phyloP scores from a whole-genome alignment of 1,140 invertebrate species.

The Drosophila cardini region DNA sequence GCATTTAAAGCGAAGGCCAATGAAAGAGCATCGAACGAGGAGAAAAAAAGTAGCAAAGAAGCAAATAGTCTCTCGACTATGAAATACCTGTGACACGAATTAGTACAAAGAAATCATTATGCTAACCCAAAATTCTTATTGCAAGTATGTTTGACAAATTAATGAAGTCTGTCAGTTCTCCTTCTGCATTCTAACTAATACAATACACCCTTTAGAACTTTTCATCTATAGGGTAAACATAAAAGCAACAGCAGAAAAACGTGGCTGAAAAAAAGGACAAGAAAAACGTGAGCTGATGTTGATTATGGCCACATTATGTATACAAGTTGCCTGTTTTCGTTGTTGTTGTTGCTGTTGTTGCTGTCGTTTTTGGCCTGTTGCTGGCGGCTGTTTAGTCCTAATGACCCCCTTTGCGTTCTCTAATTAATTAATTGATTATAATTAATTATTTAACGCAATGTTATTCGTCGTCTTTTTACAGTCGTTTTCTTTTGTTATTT shows the following conservation, averaged over 20 bases:
- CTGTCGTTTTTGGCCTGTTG: slow-evolving; percentile 39
- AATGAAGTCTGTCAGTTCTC: too few species aligned
- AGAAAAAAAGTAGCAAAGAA: slow-evolving; percentile 10
- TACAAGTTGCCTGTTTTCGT: slow-evolving; percentile 66
- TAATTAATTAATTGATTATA: slow-evolving; percentile 84
- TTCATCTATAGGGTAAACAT: too few species aligned
- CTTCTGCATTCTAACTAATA: too few species aligned
- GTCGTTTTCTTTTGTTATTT: slow-evolving; percentile 19
- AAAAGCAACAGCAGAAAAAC: slow-evolving; percentile 22
- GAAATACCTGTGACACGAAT: too few species aligned
- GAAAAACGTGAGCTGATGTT: slow-evolving; percentile 53
- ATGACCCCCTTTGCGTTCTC: slow-evolving; percentile 72
- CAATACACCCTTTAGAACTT: too few species aligned
- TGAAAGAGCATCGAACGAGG: slow-evolving; percentile 14
- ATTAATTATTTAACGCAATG: slow-evolving; percentile 83
- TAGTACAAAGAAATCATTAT: too few species aligned
- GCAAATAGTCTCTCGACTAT: background rate
- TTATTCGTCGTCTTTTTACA: slow-evolving; percentile 60
- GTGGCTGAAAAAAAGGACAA: slow-evolving; percentile 28
- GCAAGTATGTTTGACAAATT: too few species aligned
- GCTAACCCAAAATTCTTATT: too few species aligned
- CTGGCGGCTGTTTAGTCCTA: slow-evolving; percentile 67
- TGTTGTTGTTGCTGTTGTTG: slow-evolving; percentile 44
- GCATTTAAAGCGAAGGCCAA: slow-evolving; percentile 35
- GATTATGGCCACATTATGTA: slow-evolving; percentile 77